A percentile compares a stretch with the other conserved stretches of the same genome.
phyloP scores from a whole-genome alignment of 1,140 invertebrate genomes.

The Cyclargus thomasi region DNA sequence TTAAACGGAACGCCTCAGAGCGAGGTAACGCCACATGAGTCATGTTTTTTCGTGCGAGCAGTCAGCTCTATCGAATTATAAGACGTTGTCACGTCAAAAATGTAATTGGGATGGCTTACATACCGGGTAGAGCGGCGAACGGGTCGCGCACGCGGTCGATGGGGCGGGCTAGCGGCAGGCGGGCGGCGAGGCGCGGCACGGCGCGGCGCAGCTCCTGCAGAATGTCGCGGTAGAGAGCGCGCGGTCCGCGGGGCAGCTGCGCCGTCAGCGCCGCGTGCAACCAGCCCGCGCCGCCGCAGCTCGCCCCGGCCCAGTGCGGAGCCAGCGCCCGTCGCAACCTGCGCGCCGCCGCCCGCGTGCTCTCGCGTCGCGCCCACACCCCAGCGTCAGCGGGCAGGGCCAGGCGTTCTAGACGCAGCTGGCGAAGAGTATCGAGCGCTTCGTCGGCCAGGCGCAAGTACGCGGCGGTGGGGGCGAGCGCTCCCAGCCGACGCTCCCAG shows the following conservation, averaged over 20 bases:
- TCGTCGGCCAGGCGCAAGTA: conserved; percentile 25
- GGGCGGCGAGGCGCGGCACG: conserved; percentile 38
- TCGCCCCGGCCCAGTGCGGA: conserved; percentile 20
- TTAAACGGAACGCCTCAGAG: too few relatives aligned
- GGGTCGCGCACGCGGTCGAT: conserved; percentile 24
- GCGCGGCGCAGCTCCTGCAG: conserved; percentile 32
- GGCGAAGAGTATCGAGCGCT: conserved; percentile 28
- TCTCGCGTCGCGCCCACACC: conserved; percentile 26
- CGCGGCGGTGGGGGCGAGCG: conserved; percentile 28
- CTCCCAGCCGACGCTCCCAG: conserved; percentile 32
- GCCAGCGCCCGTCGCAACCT: background rate
- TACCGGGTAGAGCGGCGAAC: conserved; percentile 21
- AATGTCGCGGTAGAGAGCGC: conserved; percentile 31
- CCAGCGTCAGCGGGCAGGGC: conserved; percentile 22
- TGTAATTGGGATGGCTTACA: background rate
- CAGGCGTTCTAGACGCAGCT: conserved; percentile 32
- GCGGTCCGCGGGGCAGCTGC: conserved; percentile 26
- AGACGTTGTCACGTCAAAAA: too few relatives aligned
- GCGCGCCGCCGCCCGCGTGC: background rate
- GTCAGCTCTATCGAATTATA: too few relatives aligned
- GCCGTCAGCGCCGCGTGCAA: conserved; percentile 33
- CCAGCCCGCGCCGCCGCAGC: conserved; percentile 30
- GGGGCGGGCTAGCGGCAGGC: conserved; percentile 26
- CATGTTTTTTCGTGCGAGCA: too few relatives aligned
- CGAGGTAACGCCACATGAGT: too few relatives aligned